Percentiles rank a stretch among this genome's conserved stretches.
Conservation (phyloP, 1,140 invertebrate species). For the Zaprionus ghesquierei region DNA sequence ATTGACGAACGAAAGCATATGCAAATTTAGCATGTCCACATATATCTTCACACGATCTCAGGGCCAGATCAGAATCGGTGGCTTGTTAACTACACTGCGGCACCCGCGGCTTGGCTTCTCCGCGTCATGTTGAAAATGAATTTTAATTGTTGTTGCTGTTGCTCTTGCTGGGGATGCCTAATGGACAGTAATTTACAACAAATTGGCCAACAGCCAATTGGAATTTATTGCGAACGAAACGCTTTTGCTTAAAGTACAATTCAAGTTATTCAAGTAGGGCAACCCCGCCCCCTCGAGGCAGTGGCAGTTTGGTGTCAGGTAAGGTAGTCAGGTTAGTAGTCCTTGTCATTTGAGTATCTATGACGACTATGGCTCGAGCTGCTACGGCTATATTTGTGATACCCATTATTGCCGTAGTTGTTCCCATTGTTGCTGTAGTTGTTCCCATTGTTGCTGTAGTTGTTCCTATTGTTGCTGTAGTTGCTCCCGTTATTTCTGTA, state of each 20-base stretch:
- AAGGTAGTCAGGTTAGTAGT: not conserved
- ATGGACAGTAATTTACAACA: conserved; percentile 61
- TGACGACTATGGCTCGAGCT: not conserved
- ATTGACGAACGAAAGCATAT: conserved; percentile 15
- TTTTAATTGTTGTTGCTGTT: conserved; percentile 62
- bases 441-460: not conserved
- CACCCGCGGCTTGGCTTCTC: conserved; percentile 33
- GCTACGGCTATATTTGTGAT: not conserved
- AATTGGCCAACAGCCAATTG: conserved; percentile 38
- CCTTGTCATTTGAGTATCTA: not conserved
- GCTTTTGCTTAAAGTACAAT: not conserved
- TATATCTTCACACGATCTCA: conserved; percentile 70
- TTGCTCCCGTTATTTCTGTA: not conserved
- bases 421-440: not conserved
- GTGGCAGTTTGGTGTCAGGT: not conserved
- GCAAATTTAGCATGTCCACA: conserved; percentile 46
- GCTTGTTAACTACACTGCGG: conserved; percentile 70
- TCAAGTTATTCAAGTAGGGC: not conserved
- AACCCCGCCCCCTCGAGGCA: not conserved
- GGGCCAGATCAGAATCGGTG: conserved; percentile 29
- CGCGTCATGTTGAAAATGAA: conserved; percentile 69
- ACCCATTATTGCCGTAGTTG: not conserved
- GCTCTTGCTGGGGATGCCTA: conserved; percentile 11
- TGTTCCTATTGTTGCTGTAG: not conserved
- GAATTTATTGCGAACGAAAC: conserved; percentile 83